Evolutionary conservation across 2,113 vertebrate genomes (phyloP).

Genomic region (Pomatorhinus ruficollis): DNA sequence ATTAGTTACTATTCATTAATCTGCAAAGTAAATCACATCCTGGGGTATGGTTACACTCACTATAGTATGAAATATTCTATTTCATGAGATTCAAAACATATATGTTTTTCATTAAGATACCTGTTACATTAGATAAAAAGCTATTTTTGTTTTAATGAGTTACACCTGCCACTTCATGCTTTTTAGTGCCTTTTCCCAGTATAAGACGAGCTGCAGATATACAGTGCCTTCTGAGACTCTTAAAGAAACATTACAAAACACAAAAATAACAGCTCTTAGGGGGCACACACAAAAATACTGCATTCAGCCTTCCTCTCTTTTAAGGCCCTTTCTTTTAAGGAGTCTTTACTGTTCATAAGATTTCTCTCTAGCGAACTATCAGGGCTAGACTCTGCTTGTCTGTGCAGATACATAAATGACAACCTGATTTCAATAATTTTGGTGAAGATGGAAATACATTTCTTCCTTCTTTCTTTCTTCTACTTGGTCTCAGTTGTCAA

Average conservation of each 20-base stretch:
- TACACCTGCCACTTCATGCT: neutral
- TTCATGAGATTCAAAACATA: neutral
- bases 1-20: neutral
- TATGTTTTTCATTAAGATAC: neutral
- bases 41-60: neutral
- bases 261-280: neutral
- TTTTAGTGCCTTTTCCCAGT: neutral
- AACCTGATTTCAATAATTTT: neutral
- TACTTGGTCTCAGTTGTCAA: neutral
- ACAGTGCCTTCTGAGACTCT: neutral
- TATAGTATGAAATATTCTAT: neutral
- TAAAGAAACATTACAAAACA: neutral
- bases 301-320: rapidly evolving
- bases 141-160: neutral
- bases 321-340: neutral
- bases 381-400: neutral
- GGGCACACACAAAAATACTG: neutral
- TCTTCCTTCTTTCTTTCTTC: neutral
- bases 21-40: neutral
- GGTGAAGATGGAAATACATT: neutral
- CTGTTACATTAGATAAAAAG: neutral
- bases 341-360: neutral
- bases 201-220: neutral
- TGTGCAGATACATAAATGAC: neutral
- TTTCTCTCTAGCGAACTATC: neutral